Conservation (phyloP, 2,888 invertebrate species). For the Mythimna vitellina region DNA sequence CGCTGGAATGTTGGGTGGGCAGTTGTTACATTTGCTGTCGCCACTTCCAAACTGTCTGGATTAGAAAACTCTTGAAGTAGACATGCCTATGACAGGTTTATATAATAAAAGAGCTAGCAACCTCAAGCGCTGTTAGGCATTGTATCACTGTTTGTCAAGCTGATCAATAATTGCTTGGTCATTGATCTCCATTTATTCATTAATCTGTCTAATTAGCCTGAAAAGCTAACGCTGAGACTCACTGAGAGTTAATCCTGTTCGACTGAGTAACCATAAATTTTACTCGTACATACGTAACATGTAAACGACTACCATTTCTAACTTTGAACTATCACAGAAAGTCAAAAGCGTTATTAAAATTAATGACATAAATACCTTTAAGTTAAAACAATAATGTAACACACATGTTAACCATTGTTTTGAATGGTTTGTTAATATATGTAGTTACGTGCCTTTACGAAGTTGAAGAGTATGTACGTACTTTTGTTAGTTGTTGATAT, state of each 20-base stretch:
- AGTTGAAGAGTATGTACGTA: conserved; percentile 62
- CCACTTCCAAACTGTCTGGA: conserved; percentile 3
- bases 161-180: background rate
- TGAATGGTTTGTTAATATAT: conserved; percentile 70
- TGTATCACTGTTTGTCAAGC: background rate
- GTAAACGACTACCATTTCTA: conserved; percentile 35
- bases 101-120: background rate
- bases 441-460: conserved; percentile 78
- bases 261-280: conserved; percentile 13
- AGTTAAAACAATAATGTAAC: conserved; percentile 50
- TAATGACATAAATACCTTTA: conserved; percentile 33
- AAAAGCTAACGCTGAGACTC: background rate
- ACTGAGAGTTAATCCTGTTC: background rate
- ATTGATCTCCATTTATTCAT: conserved; percentile 1
- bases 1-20: background rate
- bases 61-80: background rate
- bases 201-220: background rate
- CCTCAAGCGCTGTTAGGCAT: background rate
- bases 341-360: conserved; percentile 10
- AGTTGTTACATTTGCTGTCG: background rate
- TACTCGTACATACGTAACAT: conserved; percentile 37
- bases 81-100: background rate
- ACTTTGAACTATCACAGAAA: conserved; percentile 15
- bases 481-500: conserved; percentile 70
- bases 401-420: conserved; percentile 70